Conservation (phyloP, 2,888 invertebrate genomes). For the Rhagium mordax region DNA sequence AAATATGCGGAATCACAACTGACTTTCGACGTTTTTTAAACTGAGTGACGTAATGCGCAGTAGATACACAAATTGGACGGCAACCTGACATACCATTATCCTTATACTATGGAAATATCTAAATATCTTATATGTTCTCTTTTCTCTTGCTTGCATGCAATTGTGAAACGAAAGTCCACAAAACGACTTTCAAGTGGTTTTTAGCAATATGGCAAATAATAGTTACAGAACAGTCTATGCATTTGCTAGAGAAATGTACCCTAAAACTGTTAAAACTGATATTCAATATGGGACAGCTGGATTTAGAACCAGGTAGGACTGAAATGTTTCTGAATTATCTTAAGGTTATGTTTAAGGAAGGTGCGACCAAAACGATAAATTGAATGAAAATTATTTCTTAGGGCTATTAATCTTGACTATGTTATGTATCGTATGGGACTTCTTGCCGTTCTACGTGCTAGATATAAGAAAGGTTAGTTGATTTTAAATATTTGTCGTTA, state of each 20-base stretch:
- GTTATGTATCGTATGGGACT: constrained; percentile 96
- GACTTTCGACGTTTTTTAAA: no score
- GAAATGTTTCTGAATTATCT: constrained; percentile 53
- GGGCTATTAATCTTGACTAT: constrained; percentile 89
- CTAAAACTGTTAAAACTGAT: constrained; percentile 77
- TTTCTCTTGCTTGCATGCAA: constrained; percentile 7
- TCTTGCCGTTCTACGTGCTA: constrained; percentile 90
- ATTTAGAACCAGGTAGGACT: constrained; percentile 83
- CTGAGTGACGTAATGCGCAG: no score
- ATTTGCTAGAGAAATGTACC: constrained; percentile 85
- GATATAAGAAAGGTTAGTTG: constrained; percentile 81
- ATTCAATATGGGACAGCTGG: constrained; percentile 91
- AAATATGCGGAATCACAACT: no score
- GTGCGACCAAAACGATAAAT: constrained; percentile 43
- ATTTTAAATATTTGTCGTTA: constrained; percentile 11
- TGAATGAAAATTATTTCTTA: constrained; percentile 69
- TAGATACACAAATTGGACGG: no score
- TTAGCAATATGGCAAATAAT: constrained; percentile 57
- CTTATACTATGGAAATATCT: no score
- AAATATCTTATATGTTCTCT: no score
- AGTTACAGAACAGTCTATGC: constrained; percentile 79
- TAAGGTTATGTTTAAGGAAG: constrained; percentile 39
- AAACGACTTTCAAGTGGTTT: constrained; percentile 36
- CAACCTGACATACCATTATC: no score
- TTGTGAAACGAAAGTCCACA: constrained; percentile 26